These are phyloP conservation scores for Ciona savignyi DNA, from an alignment of 23 tunicate genomes.

Conservation along the genomic window DNA sequence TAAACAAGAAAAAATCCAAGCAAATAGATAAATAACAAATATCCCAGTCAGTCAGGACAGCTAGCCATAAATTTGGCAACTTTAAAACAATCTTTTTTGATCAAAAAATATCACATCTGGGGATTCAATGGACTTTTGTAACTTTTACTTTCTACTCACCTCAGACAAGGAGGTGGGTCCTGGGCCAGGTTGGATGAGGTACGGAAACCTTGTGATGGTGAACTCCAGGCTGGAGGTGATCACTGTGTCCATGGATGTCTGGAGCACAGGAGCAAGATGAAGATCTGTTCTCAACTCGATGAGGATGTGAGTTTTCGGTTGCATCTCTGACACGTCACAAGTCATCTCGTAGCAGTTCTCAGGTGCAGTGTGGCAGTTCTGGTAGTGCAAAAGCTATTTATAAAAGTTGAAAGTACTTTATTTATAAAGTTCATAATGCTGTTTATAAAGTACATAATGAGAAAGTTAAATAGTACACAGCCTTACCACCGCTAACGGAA, in stretches of 20 bases:
- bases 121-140: no score
- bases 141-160: conserved; percentile 12
- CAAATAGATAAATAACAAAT: no score
- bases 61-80: no score
- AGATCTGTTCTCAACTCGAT: conserved; percentile 35
- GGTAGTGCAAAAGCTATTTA: no score
- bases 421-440: not conserved
- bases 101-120: no score
- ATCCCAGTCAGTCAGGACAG: no score
- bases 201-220: conserved; percentile 39
- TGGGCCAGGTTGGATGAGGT: conserved; percentile 19
- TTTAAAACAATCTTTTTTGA: no score
- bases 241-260: conserved; percentile 29
- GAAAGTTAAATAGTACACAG: no score
- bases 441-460: no score
- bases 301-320: conserved; percentile 19
- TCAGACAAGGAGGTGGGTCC: conserved; percentile 27
- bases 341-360: conserved; percentile 37
- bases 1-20: not conserved
- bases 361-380: conserved; percentile 50
- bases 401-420: not conserved
- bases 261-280: conserved; percentile 32
- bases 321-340: conserved; percentile 36
- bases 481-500: no score
- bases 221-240: conserved; percentile 58